Base-by-base conservation (phyloP, 1,140 invertebrate genomes). In the Eciton burchellii region DNA sequence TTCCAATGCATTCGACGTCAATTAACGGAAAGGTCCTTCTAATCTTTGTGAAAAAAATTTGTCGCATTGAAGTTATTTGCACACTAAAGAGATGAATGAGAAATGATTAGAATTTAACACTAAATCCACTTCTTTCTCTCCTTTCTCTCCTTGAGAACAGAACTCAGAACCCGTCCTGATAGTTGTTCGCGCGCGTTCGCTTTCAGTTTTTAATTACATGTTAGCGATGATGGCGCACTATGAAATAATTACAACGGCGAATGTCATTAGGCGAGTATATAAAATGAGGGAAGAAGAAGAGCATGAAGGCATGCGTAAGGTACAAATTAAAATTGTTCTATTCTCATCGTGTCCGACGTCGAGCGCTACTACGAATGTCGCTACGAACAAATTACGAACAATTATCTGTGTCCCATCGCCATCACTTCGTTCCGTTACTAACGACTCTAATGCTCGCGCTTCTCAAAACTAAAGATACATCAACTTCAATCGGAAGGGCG, bases 321-420 rank as follows among this genome's bases (percentile, higher is more conserved):
- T 56, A 49, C 49, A 79, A 79, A 79, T 79, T 79, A 79, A 79
- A 68, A 79, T 77, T 77, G 70, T 79, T 68, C 68, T 79, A 68
- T 79, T 74, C 72, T n/a, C 72, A 14, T 57, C 57, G 26, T 54
- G 26, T 16, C 56, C 24, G 41, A 12, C 49, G 26, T n/a, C n/a
- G n/a, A n/a, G n/a, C n/a, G n/a, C n/a, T n/a, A n/a, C n/a, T n/a
- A n/a, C n/a, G n/a, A n/a, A n/a, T n/a, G n/a, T n/a, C 52, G 5
- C 52, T 54, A 54, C 8, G n/a, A n/a, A n/a, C 52, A 19, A 54
- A 54, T 54, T 54, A 19, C 57, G 47, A 63, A 26, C 56, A 41
- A 43, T 57, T 49, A 57, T 14, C 14, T 43, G 29, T 43, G 43
- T 21, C 4, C 11, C 41, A 0, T 29, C 41, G 12, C 19, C 24